Evolutionary conservation across 2,797 vertebrate species (phyloP), one percentile per base, ranked within the genome.

Genomic region (Phalanger gymnotis): DNA sequence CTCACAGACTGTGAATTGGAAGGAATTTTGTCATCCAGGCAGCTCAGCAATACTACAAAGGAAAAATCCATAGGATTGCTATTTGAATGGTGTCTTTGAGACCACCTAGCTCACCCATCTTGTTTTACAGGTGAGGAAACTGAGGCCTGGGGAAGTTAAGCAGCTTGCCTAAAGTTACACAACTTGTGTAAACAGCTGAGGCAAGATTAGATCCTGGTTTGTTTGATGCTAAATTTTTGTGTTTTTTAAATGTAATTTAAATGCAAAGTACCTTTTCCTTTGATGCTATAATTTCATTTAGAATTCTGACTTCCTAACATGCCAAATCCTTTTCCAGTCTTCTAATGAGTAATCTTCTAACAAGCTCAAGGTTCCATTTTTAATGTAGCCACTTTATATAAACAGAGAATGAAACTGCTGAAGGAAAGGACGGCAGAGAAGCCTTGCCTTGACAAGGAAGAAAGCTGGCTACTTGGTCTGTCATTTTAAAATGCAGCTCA

Each of bases 391-490:
- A 92, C 28, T 31, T 90, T 90, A 34, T 53, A 54, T 31, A 54
- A 54, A 31, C 52, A 53, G 90, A 90, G 40, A 87, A 87, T 87
- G 40, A 10, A 47, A 87, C 40, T 27, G 40, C 73, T 87, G 40
- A 87, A 81, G 22, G 73, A 47, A 22, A 47, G 95, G 96, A 97
- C 96, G 28, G 12, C 90, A 54, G 51, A 90, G 53, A 98, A 94
- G 40, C 40, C 92, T 53, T 95, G 11, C 40, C 0, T 40, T 93
- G 66, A 0, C 95, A 0, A 0, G 92, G 91, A 96, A 97, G 96
- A 91, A 90, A 96, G 96, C 96, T 96, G 96, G 96, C 97, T 92
- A 40, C 96, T 98, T 95, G 54, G 51, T 56, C 92, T 96, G 94
- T 93, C 96, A 6, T 91, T 53, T 52, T 94, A 94, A 94, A 97